phyloP scores from a whole-genome alignment of 2,888 invertebrate genomes.

The Acanthococcus lagerstroemiae region DNA sequence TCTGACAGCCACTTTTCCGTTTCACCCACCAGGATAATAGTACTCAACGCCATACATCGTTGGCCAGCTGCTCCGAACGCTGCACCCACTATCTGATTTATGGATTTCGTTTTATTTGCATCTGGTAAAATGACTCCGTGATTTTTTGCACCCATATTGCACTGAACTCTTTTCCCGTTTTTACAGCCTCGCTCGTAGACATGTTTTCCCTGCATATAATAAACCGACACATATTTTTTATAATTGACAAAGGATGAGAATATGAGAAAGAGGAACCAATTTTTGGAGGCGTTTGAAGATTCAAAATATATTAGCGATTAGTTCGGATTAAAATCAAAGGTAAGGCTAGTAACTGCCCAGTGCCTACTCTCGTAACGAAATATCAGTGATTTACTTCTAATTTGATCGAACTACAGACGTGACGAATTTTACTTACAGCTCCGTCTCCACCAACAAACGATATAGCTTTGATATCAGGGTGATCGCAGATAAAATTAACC shows the following conservation, averaged over 20 bases:
- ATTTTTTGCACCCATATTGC: constrained; percentile 99
- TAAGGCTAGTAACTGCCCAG: no score
- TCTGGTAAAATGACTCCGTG: constrained; percentile 95
- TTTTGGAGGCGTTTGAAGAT: no score
- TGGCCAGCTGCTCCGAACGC: constrained; percentile 99
- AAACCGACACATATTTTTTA: no score
- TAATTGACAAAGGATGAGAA: no score
- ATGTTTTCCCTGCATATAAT: constrained; percentile 60
- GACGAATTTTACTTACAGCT: constrained; percentile 53
- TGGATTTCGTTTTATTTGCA: constrained; percentile 90
- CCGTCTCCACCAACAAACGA: constrained; percentile 97
- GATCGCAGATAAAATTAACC: constrained; percentile 95
- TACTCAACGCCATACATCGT: constrained; percentile 97
- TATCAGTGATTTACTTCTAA: not conserved
- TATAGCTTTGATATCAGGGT: constrained; percentile 89
- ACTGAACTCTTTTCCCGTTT: constrained; percentile 88
- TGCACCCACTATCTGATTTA: constrained; percentile 86
- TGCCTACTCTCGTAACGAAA: no score
- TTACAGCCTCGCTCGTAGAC: constrained; percentile 81
- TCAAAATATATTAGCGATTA: no score
- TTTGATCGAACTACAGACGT: not conserved
- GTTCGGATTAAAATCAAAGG: no score
- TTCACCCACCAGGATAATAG: constrained; percentile 84
- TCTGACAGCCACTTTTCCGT: constrained; percentile 91
- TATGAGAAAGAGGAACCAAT: no score